Evolutionary conservation across 2,113 vertebrate species (phyloP), one percentile per base, ranked within the genome.

Genomic region (Burhinus bistriatus): DNA sequence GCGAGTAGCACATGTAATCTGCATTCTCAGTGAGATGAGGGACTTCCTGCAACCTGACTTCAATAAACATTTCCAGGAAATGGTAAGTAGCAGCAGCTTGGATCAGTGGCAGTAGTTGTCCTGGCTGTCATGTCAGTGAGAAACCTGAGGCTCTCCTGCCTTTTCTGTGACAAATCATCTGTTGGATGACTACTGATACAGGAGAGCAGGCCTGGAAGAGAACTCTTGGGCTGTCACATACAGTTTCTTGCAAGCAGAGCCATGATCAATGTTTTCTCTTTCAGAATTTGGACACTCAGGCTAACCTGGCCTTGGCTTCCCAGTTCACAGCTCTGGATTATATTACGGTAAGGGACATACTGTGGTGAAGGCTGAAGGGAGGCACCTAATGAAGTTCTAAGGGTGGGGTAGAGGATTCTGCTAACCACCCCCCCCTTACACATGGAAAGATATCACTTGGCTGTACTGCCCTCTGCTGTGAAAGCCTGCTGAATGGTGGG

Each of bases 291-390:
- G 97, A 98, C 18, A 97, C 97, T 45, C 96, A 59, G 40, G 52
- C 88, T 84, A 97, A n/a, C 66, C 66, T 98, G 70, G 96, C 97
- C 54, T 25, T 98, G 82, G 97, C 85, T 83, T 98, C 83, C 34
- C 94, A 97, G 62, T 96, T 98, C 82, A 97, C 97, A 71, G 95
- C 95, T 87, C 61, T 97, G 95, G 97, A 98, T 90, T 98, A 97
- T 54, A 97, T 98, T 75, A 97, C 94, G 88, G 97, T 98, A 92
- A 95, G 95, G n/a, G 73, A 23, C 21, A 18, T 23, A 9, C 22
- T 38, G 73, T 30, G 54, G 22, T 29, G 47, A 75, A 55, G 69
- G 49, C 49, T 49, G 49, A 23, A 49, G 49, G 49, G 22, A 49
- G 49, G 23, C 38, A 47, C 14, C 10, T 45, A 23, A 12, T 65